Conservation (phyloP, 2,888 invertebrate species). For the Metalampra italica region DNA sequence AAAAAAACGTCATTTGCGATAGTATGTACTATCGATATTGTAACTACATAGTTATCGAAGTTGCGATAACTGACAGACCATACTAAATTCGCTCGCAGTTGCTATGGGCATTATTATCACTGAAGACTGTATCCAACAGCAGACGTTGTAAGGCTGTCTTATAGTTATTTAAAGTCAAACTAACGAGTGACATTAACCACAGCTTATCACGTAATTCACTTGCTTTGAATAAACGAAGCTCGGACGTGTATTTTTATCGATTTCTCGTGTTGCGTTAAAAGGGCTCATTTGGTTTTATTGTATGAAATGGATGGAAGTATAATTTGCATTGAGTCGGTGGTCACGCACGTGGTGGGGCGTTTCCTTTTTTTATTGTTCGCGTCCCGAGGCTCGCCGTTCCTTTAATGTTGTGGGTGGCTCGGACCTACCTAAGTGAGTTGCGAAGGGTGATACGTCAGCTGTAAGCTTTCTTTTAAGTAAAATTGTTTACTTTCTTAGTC, state of each 20-base stretch:
- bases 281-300: conserved; percentile 75
- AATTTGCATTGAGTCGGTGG: conserved; percentile 74
- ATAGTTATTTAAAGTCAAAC: no score
- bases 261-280: conserved; percentile 73
- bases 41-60: no score
- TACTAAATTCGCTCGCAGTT: no score
- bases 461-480: background rate
- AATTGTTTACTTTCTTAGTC: background rate
- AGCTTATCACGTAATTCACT: conserved; percentile 8
- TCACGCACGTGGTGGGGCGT: conserved; percentile 63
- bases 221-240: background rate
- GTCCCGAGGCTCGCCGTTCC: conserved; percentile 41
- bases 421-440: conserved; percentile 1
- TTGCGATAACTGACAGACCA: no score
- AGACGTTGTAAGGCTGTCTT: no score
- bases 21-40: no score
- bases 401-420: conserved; percentile 8
- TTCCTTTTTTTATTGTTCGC: conserved; percentile 64
- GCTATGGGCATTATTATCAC: no score
- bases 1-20: no score
- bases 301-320: conserved; percentile 72
- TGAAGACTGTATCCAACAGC: no score
- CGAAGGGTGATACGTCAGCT: background rate
- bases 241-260: conserved; percentile 61
- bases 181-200: background rate